phyloP scores from a whole-genome alignment of 2,797 vertebrate species.

The Eutrigla gurnardus region DNA sequence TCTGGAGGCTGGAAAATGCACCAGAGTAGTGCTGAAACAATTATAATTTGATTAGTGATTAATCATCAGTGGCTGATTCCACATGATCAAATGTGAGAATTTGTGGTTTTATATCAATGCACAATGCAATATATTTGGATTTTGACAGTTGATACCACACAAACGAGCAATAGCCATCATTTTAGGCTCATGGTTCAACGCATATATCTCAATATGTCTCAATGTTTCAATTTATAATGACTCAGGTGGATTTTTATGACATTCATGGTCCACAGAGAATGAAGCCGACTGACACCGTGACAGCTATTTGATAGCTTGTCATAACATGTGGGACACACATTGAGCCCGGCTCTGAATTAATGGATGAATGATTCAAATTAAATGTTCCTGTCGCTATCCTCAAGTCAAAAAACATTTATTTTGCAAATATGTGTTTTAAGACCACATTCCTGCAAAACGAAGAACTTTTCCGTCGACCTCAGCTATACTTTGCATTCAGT shows the following conservation, averaged over 20 bases:
- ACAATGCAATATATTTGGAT: neutral
- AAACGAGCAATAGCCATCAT: neutral
- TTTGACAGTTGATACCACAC: neutral
- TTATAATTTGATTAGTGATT: conserved; percentile 4
- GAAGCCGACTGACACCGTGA: no score
- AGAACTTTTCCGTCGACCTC: neutral
- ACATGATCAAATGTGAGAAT: neutral
- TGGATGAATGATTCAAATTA: no score
- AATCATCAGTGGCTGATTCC: neutral
- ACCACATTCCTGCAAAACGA: neutral
- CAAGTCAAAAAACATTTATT: neutral
- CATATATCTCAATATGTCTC: no score
- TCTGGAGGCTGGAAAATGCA: conserved; percentile 24
- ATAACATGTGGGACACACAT: neutral
- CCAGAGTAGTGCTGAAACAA: conserved; percentile 1
- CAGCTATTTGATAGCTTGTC: neutral
- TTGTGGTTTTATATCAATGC: neutral
- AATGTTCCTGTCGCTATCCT: neutral
- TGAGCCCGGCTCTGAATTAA: no score
- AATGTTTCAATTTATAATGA: no score
- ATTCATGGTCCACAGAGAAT: neutral
- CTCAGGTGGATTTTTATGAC: neutral
- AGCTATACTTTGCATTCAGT: neutral
- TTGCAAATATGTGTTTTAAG: neutral
- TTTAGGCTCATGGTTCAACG: neutral